phyloP scores from a whole-genome alignment of 2,113 vertebrate species.

The Strix aluco region DNA sequence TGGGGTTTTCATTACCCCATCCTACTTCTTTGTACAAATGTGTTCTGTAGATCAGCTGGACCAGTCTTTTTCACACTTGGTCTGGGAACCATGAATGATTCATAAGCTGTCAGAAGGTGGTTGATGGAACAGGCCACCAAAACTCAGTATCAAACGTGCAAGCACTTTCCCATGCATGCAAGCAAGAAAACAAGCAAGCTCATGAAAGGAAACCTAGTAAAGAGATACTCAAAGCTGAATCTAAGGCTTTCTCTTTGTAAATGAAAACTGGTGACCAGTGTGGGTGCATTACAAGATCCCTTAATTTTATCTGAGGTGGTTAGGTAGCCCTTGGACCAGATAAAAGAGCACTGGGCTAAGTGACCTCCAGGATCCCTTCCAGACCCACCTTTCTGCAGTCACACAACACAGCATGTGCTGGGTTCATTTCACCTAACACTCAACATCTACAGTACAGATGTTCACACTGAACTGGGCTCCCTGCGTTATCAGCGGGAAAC shows the following conservation, averaged over 20 bases:
- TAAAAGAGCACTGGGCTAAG: not conserved
- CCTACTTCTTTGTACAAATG: not conserved
- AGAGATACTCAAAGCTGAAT: not conserved
- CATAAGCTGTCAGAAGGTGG: not conserved
- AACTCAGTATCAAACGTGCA: not conserved
- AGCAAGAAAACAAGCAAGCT: not conserved
- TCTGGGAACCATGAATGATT: not conserved
- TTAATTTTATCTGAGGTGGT: not conserved
- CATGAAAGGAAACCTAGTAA: not conserved
- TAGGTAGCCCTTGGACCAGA: not conserved
- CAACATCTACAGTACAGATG: not conserved
- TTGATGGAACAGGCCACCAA: not conserved
- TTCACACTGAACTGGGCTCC: not conserved
- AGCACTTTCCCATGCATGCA: not conserved
- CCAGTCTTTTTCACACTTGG: not conserved
- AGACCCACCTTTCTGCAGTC: not conserved
- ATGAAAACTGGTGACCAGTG: not conserved
- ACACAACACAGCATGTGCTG: not conserved
- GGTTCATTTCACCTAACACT: not conserved
- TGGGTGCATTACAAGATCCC: not conserved
- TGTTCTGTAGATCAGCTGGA: not conserved
- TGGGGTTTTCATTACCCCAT: not conserved
- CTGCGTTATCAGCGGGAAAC: not conserved
- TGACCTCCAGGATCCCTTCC: not conserved
- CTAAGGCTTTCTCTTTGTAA: not conserved